A percentile compares a stretch with the other conserved stretches of the same genome.
Conservation (phyloP, 2,888 invertebrate genomes). For the Zhuqinia jingwanae region DNA sequence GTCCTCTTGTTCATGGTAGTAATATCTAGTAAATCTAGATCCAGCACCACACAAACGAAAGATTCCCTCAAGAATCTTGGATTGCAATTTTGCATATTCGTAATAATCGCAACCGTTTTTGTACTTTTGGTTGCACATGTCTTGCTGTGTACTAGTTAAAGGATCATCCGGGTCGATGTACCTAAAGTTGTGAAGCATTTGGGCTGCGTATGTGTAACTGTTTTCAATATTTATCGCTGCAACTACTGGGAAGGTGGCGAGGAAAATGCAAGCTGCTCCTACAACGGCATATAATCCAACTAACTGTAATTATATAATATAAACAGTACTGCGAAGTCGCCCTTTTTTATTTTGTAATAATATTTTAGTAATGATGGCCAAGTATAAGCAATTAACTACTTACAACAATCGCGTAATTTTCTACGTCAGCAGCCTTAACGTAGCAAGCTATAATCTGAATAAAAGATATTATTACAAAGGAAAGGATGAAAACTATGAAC, state of each 20-base stretch:
- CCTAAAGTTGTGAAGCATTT: constrained; percentile 57
- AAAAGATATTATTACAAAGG: not conserved
- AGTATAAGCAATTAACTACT: too few species aligned
- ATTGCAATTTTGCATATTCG: constrained; percentile 49
- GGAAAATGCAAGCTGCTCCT: constrained; percentile 45
- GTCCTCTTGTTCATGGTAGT: too few species aligned
- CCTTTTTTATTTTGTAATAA: not conserved
- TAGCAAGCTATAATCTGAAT: constrained; percentile 37
- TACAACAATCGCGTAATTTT: constrained; percentile 31
- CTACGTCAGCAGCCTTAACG: constrained; percentile 27
- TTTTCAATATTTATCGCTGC: constrained; percentile 52
- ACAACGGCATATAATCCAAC: constrained; percentile 26
- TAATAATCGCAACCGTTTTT: constrained; percentile 37
- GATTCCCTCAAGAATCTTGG: constrained; percentile 33
- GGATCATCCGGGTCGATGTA: not conserved
- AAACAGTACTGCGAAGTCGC: not conserved
- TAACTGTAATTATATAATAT: not conserved
- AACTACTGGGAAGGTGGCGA: constrained; percentile 15
- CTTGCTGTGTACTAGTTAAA: not conserved
- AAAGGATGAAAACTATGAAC: constrained; percentile 27
- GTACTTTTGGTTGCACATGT: constrained; percentile 6
- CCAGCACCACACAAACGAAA: constrained; percentile 53
- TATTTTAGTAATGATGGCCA: not conserved
- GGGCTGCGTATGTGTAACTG: constrained; percentile 45
- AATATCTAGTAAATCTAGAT: constrained; percentile 59